Evolutionary conservation across 2,113 vertebrate species (phyloP), one percentile per base, ranked within the genome.

Genomic region (Brienomyrus longianalis): DNA sequence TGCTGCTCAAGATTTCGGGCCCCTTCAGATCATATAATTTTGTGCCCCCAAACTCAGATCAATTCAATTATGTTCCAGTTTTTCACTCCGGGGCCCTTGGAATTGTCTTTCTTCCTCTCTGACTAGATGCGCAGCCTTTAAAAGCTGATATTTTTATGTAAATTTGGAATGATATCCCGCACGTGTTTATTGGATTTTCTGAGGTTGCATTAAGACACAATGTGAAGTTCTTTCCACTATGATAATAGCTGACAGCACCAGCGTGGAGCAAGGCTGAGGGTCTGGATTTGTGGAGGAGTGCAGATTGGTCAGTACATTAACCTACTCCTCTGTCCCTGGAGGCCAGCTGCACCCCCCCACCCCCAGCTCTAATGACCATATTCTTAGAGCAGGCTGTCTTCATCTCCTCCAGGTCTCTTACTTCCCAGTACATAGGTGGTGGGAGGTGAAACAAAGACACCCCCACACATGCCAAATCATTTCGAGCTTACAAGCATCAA

Each of bases 401-500:
- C 83, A 15, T 27, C 88, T 90, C 50, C 56, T 84, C 85, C 27
- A 62, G 51, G 88, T 59, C 62, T 89, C 48, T 74, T 31, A 27
- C 15, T 89, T 47, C 84, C 86, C 87, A 4, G 23, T 8, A 50
- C 52, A 74, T 27, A 51, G 0, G 70, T 51, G n/a, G 35, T 86
- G 47, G 23, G 45, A 77, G 83, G 19, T 23, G 51, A 31, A 39
- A 91, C 91, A 91, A 11, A 92, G 90, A 89, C 91, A 93, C 93
- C 92, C 92, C 94, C 92, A 93, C 88, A 85, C 88, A 91, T 90
- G 92, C 92, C 93, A 89, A 39, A 83, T 66, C 86, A 87, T 85
- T 54, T 50, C 77, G 47, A 23, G 56, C 84, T 48, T 39, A 80
- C 13, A 43, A 80, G 74, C 74, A 17, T 80, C 13, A 31, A 85